These are phyloP conservation scores for Polyergus mexicanus DNA, from an alignment of 1,140 invertebrate genomes.

Conservation along the genomic window DNA sequence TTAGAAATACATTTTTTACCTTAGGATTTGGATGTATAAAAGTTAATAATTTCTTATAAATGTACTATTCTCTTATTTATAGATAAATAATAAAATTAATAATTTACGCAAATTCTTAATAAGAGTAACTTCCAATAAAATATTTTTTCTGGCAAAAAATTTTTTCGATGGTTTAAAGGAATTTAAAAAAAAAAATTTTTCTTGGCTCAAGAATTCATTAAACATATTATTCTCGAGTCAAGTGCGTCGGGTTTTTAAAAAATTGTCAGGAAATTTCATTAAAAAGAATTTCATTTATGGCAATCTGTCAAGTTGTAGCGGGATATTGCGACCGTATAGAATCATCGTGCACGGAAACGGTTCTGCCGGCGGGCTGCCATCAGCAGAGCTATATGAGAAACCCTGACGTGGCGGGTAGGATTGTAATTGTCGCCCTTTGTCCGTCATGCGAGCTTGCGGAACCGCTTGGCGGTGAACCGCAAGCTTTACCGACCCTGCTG, in stretches of 20 bases:
- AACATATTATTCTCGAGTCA: not conserved
- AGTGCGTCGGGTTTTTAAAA: not conserved
- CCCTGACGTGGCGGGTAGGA: slow-evolving; percentile 77
- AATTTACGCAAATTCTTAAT: not conserved
- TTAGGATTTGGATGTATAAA: not conserved
- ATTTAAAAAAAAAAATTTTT: not conserved
- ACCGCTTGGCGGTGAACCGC: slow-evolving; percentile 72
- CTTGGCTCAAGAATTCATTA: not conserved
- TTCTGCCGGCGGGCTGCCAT: slow-evolving; percentile 65
- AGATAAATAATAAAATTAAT: not conserved
- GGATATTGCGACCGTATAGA: slow-evolving; percentile 9
- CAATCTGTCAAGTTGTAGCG: not conserved
- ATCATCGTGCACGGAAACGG: slow-evolving; percentile 55
- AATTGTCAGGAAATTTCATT: slow-evolving; percentile 30
- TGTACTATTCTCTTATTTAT: not conserved
- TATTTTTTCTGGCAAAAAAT: not conserved
- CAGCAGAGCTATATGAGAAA: slow-evolving; percentile 73
- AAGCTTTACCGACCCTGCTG: slow-evolving; percentile 71
- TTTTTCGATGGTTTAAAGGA: not conserved
- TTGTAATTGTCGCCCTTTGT: slow-evolving; percentile 82
- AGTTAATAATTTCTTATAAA: not conserved
- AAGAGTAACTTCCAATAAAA: too few species aligned
- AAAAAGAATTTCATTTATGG: not conserved
- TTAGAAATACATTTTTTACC: not conserved
- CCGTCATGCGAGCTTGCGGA: slow-evolving; percentile 77